phyloP scores from a whole-genome alignment of 2,797 vertebrate genomes.

The Percopsis omiscomaycus region DNA sequence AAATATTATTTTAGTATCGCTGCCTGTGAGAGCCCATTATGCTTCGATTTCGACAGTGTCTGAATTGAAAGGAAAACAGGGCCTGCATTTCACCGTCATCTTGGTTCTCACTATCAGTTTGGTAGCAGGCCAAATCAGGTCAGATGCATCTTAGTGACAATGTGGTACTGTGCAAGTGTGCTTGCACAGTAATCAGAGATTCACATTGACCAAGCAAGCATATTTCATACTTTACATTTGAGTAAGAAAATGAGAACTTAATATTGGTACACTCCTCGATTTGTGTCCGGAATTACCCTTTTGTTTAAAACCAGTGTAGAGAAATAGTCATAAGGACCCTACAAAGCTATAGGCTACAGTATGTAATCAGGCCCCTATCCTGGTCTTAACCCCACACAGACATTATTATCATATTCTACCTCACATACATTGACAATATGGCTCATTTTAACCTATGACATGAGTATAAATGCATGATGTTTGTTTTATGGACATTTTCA shows the following conservation, averaged over 20 bases:
- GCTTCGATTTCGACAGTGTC: constrained; percentile 4
- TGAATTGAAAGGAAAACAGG: background rate
- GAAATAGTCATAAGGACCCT: constrained; percentile 1
- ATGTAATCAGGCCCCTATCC: background rate
- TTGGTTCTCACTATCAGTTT: background rate
- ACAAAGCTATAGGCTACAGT: background rate
- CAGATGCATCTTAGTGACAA: too few relatives aligned
- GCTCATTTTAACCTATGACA: background rate
- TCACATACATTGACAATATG: constrained; percentile 4
- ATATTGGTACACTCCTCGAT: too few relatives aligned
- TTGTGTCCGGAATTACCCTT: too few relatives aligned
- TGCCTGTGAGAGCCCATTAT: constrained; percentile 6
- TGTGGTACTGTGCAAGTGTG: too few relatives aligned
- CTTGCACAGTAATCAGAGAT: too few relatives aligned
- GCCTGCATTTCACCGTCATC: background rate
- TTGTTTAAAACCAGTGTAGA: too few relatives aligned
- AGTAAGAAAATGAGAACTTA: background rate
- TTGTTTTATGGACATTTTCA: too few relatives aligned
- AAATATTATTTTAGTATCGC: constrained; percentile 57
- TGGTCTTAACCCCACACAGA: constrained; percentile 7
- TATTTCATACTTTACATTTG: background rate
- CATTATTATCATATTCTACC: constrained; percentile 1
- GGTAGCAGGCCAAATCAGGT: too few relatives aligned
- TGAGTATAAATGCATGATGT: background rate
- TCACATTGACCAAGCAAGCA: too few relatives aligned